Conservation (phyloP, 2,797 vertebrate species). For the Pipistrellus kuhlii region DNA sequence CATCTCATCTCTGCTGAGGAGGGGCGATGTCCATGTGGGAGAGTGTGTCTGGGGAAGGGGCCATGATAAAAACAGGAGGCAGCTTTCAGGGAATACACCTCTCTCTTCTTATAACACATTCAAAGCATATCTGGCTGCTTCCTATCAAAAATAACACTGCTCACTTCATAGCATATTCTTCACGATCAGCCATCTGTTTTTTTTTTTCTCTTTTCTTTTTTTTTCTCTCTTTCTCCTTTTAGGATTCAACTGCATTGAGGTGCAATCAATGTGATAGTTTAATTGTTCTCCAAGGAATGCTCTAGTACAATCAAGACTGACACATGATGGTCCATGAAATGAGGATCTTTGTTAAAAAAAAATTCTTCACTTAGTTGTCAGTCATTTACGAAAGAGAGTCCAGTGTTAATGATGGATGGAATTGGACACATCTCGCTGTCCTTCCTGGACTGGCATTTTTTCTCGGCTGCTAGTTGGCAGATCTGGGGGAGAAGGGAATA, state of each 20-base stretch:
- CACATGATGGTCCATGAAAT: conserved; percentile 71
- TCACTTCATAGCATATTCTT: conserved; percentile 37
- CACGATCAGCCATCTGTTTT: conserved; percentile 60
- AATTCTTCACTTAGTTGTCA: conserved; percentile 57
- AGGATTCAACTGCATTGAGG: conserved; percentile 75
- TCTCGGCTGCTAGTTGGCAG: conserved; percentile 29
- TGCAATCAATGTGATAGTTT: conserved; percentile 75
- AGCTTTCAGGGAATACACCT: conserved; percentile 79
- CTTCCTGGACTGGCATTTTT: conserved; percentile 1
- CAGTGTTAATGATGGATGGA: conserved; percentile 70
- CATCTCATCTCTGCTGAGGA: conserved; percentile 85
- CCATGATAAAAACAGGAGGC: conserved; percentile 83
- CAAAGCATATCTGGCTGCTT: conserved; percentile 78
- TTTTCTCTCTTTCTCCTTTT: conserved; percentile 50
- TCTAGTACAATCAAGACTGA: conserved; percentile 74
- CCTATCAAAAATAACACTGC: conserved; percentile 72
- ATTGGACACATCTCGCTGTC: conserved; percentile 36
- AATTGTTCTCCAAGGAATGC: conserved; percentile 81
- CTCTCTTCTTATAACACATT: conserved; percentile 81
- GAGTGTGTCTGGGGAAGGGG: conserved; percentile 79
- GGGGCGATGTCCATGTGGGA: conserved; percentile 83
- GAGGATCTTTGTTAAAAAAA: conserved; percentile 73
- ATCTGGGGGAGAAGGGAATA: not conserved
- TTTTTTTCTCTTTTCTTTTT: conserved; percentile 62
- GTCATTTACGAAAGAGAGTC: conserved; percentile 72